These are phyloP conservation scores for Zophobas morio DNA, from an alignment of 1,140 invertebrate genomes.

Conservation along the genomic window DNA sequence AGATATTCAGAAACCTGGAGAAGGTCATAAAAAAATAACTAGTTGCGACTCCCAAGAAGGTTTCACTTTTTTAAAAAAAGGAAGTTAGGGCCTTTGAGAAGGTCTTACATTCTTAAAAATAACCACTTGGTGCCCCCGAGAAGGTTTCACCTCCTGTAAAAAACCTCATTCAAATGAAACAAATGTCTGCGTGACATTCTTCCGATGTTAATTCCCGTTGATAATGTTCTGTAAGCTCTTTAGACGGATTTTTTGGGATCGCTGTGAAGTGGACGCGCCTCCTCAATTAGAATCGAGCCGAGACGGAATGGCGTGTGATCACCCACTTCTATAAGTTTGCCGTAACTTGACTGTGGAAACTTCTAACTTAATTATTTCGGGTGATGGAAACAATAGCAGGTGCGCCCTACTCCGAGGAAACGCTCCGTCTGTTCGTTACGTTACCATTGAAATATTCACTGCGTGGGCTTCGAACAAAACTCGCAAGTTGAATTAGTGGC, in stretches of 20 bases:
- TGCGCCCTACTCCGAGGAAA: constrained; percentile 19
- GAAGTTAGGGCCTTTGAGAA: too few species aligned
- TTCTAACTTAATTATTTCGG: constrained; percentile 27
- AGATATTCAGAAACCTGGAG: too few species aligned
- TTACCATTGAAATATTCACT: constrained; percentile 38
- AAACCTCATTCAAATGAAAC: too few species aligned
- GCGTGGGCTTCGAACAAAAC: constrained; percentile 12
- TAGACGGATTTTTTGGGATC: neutral
- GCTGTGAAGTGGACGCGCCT: neutral
- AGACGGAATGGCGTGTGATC: neutral
- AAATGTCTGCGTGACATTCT: too few species aligned
- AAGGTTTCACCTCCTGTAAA: too few species aligned
- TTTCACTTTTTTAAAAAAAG: too few species aligned
- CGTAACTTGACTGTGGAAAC: constrained; percentile 16
- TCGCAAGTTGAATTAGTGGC: constrained; percentile 19
- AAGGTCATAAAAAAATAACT: too few species aligned
- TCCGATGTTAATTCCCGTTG: too few species aligned
- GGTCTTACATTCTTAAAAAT: too few species aligned
- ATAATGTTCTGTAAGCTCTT: too few species aligned
- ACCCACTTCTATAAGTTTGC: neutral
- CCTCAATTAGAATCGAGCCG: neutral
- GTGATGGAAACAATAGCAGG: constrained; percentile 41
- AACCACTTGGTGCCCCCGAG: too few species aligned
- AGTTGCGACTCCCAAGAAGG: too few species aligned
- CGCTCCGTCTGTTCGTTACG: constrained; percentile 29